A percentile compares a stretch with the other conserved stretches of the same genome.
These are phyloP conservation scores for Zoanthus gigantus DNA, from an alignment of 92 coral and sea anemone genomes.

Conservation along the genomic window DNA sequence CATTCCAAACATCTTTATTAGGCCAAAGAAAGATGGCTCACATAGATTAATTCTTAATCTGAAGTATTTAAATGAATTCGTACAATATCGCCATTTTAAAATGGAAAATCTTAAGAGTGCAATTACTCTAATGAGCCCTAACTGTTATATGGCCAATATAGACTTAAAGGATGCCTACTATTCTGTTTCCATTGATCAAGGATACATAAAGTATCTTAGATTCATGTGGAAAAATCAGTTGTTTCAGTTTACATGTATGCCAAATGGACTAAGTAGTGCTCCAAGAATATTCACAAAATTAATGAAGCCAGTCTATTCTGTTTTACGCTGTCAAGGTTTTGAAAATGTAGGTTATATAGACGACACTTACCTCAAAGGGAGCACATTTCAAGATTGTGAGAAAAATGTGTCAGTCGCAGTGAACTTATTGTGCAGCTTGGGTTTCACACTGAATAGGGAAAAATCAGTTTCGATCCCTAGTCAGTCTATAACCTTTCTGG, in stretches of 20 bases:
- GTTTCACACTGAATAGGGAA: constrained; percentile 34
- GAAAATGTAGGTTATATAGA: constrained; percentile 52
- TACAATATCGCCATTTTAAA: constrained; percentile 13
- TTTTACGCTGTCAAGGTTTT: constrained; percentile 33
- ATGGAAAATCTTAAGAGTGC: not conserved
- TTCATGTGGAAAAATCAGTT: constrained; percentile 12
- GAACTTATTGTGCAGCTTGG: constrained; percentile 30
- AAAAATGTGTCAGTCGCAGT: not conserved
- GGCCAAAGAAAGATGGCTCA: constrained; percentile 10
- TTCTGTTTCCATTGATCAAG: constrained; percentile 4
- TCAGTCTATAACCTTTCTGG: constrained; percentile 45
- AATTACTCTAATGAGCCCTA: not conserved
- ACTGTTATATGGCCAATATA: constrained; percentile 26
- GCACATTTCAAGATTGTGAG: not conserved
- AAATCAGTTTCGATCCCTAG: constrained; percentile 32
- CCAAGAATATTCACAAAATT: not conserved
- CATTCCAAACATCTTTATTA: constrained; percentile 2
- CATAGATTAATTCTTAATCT: constrained; percentile 27
- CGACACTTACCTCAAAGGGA: constrained; percentile 50
- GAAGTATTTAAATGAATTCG: not conserved
- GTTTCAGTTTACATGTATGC: constrained; percentile 27
- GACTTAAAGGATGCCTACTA: constrained; percentile 9
- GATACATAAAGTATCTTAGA: not conserved
- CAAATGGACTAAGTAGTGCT: constrained; percentile 4
- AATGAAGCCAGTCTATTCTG: constrained; percentile 32